These are phyloP conservation scores for Ptychobarbus kaznakovi DNA, from an alignment of 2,797 vertebrate genomes.

Conservation along the genomic window DNA sequence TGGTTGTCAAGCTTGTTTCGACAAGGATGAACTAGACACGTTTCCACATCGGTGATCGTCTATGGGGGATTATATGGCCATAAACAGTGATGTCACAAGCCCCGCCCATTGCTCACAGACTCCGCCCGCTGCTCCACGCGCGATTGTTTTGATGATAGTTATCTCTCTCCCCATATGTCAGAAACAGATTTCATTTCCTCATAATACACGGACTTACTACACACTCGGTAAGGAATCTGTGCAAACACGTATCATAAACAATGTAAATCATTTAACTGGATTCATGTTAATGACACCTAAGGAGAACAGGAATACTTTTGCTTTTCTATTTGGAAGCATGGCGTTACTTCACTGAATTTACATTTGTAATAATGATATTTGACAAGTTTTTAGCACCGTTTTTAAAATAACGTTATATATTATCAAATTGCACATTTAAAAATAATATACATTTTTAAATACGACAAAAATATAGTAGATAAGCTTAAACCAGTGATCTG, in stretches of 20 bases:
- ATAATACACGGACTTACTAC: background rate
- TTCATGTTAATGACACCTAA: background rate
- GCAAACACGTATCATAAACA: background rate
- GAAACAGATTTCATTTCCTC: background rate
- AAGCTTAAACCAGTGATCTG: background rate
- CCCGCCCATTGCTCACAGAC: constrained; percentile 65
- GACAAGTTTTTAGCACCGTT: too few relatives aligned
- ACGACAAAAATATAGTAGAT: background rate
- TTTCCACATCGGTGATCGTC: constrained; percentile 39
- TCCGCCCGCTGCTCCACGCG: constrained; percentile 70
- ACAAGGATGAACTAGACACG: constrained; percentile 12
- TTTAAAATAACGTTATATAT: background rate
- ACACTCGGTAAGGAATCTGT: background rate
- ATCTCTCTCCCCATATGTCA: background rate
- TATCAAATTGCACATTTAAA: background rate
- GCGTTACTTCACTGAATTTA: background rate
- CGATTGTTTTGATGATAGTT: constrained; percentile 65
- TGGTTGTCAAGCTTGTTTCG: constrained; percentile 4
- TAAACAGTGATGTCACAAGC: constrained; percentile 68
- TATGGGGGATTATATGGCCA: constrained; percentile 62
- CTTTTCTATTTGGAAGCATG: background rate
- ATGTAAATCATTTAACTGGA: constrained; percentile 5
- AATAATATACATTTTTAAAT: background rate
- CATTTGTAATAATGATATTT: background rate
- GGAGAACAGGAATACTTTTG: background rate